Base-by-base conservation (phyloP, 2,888 invertebrate species). In the Phytoseiulus persimilis region DNA sequence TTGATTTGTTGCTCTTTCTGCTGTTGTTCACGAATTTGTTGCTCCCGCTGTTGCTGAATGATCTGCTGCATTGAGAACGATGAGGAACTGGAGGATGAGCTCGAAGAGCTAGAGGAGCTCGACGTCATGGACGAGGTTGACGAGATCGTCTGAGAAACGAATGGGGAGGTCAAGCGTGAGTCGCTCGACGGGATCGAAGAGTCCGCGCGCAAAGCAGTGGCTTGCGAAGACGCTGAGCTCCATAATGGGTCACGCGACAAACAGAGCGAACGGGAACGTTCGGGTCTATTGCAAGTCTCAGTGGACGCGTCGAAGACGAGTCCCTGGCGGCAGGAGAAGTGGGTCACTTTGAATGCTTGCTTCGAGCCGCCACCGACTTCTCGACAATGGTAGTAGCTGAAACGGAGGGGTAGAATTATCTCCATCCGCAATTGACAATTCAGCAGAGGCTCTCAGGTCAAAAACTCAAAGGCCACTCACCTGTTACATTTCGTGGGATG, bases 281-380 rank as follows among this genome's bases (percentile, higher is more conserved):
- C 45, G 1, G 87, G 87, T 31, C 32, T 32, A 32, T 87, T 87
- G 14, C 87, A 87, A 39, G 87, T 87, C 39, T 39, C 45, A n/a
- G 87, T 87, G 23, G 87, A 87, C n/a, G 87, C 87, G 31, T 87
- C 87, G 87, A 87, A 87, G 9, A 87, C 33, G 9, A 87, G 39
- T 33, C 32, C 87, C 31, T 33, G 32, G 18, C 87, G 87, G 87
- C 87, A 87, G 87, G 87, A 87, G 33, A 87, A 87, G 33, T 87
- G 87, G 31, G 87, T 87, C 32, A 32, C 6, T 28, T 45, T 33
- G 87, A 87, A 87, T 1, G 87, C 45, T 2, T 14, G 32, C 28
- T 33, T 23, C n/a, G 87, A 39, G 28, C 65, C 65, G 87, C 31
- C 33, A 31, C 33, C 31, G 23, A 87, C 87, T 6, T 31, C 87